phyloP scores from a whole-genome alignment of 2,888 invertebrate genomes.

The Acanthosepion lycidas region DNA sequence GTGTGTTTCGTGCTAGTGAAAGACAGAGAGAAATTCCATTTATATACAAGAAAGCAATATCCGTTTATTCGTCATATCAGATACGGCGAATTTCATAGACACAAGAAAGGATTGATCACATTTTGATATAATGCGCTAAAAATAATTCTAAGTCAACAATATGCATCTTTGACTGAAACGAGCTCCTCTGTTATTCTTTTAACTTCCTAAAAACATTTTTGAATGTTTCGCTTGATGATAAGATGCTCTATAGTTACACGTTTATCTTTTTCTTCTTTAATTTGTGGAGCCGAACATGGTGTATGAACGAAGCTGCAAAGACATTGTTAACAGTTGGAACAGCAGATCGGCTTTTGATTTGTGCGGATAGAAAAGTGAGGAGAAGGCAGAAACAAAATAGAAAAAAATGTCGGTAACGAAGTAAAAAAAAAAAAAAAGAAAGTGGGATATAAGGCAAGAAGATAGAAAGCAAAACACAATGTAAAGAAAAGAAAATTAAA shows the following conservation, averaged over 20 bases:
- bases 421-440: neutral
- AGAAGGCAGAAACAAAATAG: neutral
- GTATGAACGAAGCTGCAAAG: neutral
- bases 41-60: no score
- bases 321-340: neutral
- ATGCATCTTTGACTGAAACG: neutral
- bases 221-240: neutral
- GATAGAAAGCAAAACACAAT: neutral
- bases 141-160: neutral
- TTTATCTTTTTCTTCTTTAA: neutral
- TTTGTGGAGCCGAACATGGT: neutral
- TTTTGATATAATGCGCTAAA: neutral
- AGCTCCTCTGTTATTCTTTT: neutral
- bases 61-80: neutral
- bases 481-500: neutral
- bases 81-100: neutral
- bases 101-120: neutral
- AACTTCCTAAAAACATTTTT: neutral
- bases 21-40: no score
- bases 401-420: neutral
- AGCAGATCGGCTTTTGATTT: neutral
- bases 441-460: neutral
- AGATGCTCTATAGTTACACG: neutral
- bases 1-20: no score
- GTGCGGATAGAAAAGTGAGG: neutral